Evolutionary conservation across 2,797 vertebrate genomes (phyloP).

Genomic region (Hypotaenidia philippensis): DNA sequence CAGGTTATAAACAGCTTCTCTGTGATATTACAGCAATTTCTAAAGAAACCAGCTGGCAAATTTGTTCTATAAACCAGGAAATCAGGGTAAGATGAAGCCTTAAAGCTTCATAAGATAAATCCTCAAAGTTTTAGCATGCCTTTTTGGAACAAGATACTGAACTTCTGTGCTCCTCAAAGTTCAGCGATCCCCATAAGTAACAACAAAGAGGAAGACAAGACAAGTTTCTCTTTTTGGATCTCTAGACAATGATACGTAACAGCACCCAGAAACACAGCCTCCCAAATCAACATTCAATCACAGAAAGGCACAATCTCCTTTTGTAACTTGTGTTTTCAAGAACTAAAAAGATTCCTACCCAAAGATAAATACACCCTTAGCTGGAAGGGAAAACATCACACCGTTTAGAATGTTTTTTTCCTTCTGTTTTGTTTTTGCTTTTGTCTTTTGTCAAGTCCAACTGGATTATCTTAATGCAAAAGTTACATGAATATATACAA

Average conservation of each 20-base stretch:
- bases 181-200: conserved; percentile 1
- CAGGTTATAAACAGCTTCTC: neutral
- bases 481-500: conserved; percentile 53
- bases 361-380: conserved; percentile 80
- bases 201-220: neutral
- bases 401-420: conserved; percentile 69
- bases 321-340: conserved; percentile 39
- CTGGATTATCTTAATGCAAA: conserved; percentile 62
- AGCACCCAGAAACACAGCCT: neutral
- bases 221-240: conserved; percentile 3
- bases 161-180: neutral
- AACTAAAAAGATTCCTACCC: conserved; percentile 47
- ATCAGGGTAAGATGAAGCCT: neutral
- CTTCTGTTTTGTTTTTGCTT: conserved; percentile 11
- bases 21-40: neutral
- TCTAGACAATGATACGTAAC: conserved; percentile 41
- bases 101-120: no score
- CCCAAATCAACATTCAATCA: neutral
- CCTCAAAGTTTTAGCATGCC: neutral
- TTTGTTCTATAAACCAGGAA: neutral
- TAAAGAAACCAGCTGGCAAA: neutral
- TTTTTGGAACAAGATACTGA: conserved; percentile 3
- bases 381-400: conserved; percentile 74
- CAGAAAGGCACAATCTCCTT: conserved; percentile 42
- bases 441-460: conserved; percentile 33